Percentiles rank a stretch among this genome's conserved stretches.
Conservation (phyloP, 2,888 invertebrate genomes). For the Sphecodes monilicornis region DNA sequence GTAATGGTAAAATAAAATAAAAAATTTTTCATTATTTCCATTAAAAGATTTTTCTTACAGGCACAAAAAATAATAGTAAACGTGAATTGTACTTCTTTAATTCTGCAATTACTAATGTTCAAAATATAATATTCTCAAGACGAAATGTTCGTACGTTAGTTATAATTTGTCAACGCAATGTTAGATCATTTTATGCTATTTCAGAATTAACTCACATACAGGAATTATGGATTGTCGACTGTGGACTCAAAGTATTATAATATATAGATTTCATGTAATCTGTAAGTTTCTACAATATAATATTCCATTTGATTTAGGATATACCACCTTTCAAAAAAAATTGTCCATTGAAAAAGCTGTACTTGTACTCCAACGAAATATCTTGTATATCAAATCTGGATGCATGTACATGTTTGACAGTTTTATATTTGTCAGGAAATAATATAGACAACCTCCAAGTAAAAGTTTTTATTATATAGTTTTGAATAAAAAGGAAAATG, state of each 20-base stretch:
- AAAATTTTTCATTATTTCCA: slow-evolving; percentile 1
- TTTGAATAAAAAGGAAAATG: not conserved
- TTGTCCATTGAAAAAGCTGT: slow-evolving; percentile 64
- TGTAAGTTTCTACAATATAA: not conserved
- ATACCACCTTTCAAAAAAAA: slow-evolving; percentile 52
- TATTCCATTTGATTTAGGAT: slow-evolving; percentile 59
- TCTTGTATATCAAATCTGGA: slow-evolving; percentile 62
- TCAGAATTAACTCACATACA: slow-evolving; percentile 64
- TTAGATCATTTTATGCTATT: slow-evolving; percentile 56
- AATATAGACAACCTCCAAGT: slow-evolving; percentile 60
- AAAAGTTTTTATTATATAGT: not conserved
- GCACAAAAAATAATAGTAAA: slow-evolving; percentile 36
- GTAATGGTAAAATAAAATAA: not conserved
- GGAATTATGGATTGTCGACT: slow-evolving; percentile 74
- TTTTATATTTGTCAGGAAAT: slow-evolving; percentile 69
- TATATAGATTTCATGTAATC: not conserved
- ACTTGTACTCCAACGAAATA: slow-evolving; percentile 71
- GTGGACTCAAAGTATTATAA: slow-evolving; percentile 63
- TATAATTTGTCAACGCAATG: slow-evolving; percentile 67
- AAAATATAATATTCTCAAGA: slow-evolving; percentile 38
- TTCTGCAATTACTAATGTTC: slow-evolving; percentile 45
- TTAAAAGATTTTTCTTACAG: slow-evolving; percentile 24
- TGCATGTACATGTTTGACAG: slow-evolving; percentile 43
- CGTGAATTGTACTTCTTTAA: slow-evolving; percentile 62
- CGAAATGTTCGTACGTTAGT: slow-evolving; percentile 65